Base-by-base conservation (phyloP, 2,888 invertebrate genomes). In the Ischnura elegans region DNA sequence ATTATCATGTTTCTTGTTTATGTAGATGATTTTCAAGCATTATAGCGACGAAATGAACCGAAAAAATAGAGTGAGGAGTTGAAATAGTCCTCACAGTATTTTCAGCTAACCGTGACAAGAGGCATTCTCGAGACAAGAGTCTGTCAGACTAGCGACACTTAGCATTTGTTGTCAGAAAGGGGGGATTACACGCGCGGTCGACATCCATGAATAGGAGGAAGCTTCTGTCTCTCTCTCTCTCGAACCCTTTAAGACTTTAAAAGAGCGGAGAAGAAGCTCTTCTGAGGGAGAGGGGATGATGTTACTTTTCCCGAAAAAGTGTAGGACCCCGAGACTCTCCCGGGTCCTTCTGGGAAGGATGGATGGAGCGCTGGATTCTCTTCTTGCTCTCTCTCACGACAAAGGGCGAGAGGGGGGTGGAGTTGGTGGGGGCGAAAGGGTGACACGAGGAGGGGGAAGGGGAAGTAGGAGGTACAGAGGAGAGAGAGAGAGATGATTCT, bases 341-440 rank as follows among this genome's bases (percentile, higher is more conserved):
- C n/a, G 51, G 19, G 51, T 25, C 61, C n/a, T 61, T 61, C 61
- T 25, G 29, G 76, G 76, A 36, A 76, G 25, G 8, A 10, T 47
- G 8, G 6, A 16, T 6, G 13, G 25, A 76, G 76, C 36, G 6
- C 8, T 76, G 76, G 76, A 36, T 76, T 76, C 76, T 16, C 61
- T 21, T n/a, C n/a, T n/a, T n/a, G n/a, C n/a, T n/a, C 51, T 13
- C 25, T 29, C 76, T 76, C 36, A 36, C 76, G 36, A 76, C 76
- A 76, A 76, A 76, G 36, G 76, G 76, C 36, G 36, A 76, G 13
- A 36, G 36, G n/a, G 10, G 16, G 66, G 13, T 10, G 0, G 13
- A 76, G n/a, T n/a, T n/a, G n/a, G n/a, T n/a, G n/a, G n/a, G 76
- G 76, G 25, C 29, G n/a, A 76, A 76, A 76, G 76, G 76, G 61